phyloP scores from a whole-genome alignment of 2,888 invertebrate genomes.

The Athetis lepigone region DNA sequence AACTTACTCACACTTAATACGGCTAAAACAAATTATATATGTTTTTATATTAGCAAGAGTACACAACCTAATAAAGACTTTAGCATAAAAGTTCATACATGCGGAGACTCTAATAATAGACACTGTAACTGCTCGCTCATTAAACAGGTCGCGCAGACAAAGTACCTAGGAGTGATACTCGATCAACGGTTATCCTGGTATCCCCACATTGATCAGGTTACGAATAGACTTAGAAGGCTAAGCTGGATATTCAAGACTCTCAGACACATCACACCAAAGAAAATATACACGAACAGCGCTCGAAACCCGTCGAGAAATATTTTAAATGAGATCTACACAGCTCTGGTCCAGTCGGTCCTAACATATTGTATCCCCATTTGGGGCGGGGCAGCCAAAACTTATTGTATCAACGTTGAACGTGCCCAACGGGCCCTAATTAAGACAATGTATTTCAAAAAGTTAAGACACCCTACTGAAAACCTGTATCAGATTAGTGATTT shows the following conservation, averaged over 20 bases:
- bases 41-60: neutral
- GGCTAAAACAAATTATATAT: neutral
- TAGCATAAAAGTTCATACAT: neutral
- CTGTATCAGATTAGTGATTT: too few relatives aligned
- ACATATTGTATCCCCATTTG: neutral
- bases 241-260: neutral
- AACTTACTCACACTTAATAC: neutral
- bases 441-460: neutral
- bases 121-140: neutral
- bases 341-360: neutral
- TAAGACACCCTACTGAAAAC: neutral
- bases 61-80: too few relatives aligned
- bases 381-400: neutral
- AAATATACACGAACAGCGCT: neutral
- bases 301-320: neutral
- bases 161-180: neutral
- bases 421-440: neutral
- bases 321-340: neutral
- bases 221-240: neutral
- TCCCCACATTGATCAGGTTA: neutral
- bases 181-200: neutral
- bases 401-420: neutral
- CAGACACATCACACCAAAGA: neutral
- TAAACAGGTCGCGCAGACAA: neutral
- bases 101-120: neutral